Evolutionary conservation across 2,888 invertebrate species (phyloP), one percentile per base, ranked within the genome.

Genomic region (Pogonocherus hispidulus): DNA sequence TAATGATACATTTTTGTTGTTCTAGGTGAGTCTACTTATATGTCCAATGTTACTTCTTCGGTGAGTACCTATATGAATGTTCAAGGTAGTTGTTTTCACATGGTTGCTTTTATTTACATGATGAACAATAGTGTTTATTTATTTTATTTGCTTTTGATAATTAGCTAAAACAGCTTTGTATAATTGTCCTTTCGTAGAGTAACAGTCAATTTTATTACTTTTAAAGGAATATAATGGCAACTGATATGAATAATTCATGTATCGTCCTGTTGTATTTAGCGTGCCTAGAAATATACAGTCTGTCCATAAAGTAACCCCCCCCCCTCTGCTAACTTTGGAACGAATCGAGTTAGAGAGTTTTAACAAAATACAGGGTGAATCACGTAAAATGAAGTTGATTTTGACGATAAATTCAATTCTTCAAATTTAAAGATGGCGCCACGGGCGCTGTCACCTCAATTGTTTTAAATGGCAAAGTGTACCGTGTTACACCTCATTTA

Each of bases 1-100:
- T 41, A 41, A 41, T 14, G 4, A 32, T 41, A 3, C 5, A 41
- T 14, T 14, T 41, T 32, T 52, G 14, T 52, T 52, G 52, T 52
- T 52, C 18, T 18, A 52, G 52, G 52, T 52, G 32, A 52, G 52
- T 52, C 23, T 32, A 27, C 32, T 52, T 52, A 18, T 52, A 52
- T 52, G 19, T 16, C 3, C 8, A 52, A 32, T 16, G 27, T 20
- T 18, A 16, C 18, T 16, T 18, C 18, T 32, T 32, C 19, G 52
- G 52, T 52, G 52, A 52, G 52, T 52, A n/a, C n/a, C n/a, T n/a
- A n/a, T n/a, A 32, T 19, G 9, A 27, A 18, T 18, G 6, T 32
- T 32, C 27, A 23, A 52, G 27, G 27, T 27, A 27, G 16, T 52
- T 14, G 11, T 27, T 27, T 52, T 41, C 41, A 41, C 41, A 41